Evolutionary conservation across 2,113 vertebrate species (phyloP).

Genomic region (Jacana jacana): DNA sequence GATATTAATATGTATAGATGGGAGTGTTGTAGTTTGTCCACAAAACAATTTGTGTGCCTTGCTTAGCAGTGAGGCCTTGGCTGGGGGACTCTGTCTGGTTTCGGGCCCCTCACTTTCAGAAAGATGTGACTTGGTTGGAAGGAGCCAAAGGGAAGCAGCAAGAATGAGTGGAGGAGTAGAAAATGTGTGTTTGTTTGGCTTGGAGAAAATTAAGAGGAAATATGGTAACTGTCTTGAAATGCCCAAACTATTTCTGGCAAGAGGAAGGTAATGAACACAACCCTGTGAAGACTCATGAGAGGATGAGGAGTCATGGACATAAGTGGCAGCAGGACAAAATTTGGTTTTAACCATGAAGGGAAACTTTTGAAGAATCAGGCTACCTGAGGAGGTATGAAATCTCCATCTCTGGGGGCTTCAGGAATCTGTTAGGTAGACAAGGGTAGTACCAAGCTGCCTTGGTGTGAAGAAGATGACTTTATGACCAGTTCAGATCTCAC

Average conservation of each 20-base stretch:
- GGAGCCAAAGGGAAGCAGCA: not conserved
- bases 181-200: not conserved
- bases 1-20: constrained; percentile 7
- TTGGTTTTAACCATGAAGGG: not conserved
- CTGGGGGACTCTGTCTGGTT: not conserved
- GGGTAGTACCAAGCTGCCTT: not conserved
- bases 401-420: not conserved
- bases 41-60: not conserved
- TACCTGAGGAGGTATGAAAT: not conserved
- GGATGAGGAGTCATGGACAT: not conserved
- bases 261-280: not conserved
- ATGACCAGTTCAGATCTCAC: not conserved
- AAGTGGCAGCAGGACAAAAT: not conserved
- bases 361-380: not conserved
- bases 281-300: not conserved
- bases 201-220: not conserved
- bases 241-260: not conserved
- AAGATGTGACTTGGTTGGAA: not conserved
- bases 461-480: not conserved
- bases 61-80: not conserved
- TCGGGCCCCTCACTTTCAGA: not conserved
- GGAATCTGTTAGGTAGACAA: not conserved
- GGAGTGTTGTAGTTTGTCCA: not conserved
- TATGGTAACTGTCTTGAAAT: not conserved
- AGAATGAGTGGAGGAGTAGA: not conserved